A percentile compares a stretch with the other conserved stretches of the same genome.
Conservation (phyloP, 2,113 vertebrate species). For the Crotalus horridus region DNA sequence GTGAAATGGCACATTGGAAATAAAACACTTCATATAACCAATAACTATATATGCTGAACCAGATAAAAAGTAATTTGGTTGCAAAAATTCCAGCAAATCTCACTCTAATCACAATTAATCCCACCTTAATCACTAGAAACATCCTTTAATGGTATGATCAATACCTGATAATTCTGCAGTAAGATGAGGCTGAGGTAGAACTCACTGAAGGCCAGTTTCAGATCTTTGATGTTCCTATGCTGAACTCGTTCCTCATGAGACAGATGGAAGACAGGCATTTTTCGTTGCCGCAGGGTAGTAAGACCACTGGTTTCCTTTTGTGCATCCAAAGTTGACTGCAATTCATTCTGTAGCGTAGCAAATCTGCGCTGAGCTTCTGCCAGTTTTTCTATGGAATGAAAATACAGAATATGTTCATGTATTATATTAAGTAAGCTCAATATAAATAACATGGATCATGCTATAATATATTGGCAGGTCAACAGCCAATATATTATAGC, state of each 20-base stretch:
- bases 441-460: not conserved
- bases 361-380: constrained; percentile 93
- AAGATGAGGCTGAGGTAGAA: constrained; percentile 99
- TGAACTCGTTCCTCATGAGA: constrained; percentile 95
- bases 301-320: constrained; percentile 85
- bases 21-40: not conserved
- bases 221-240: constrained; percentile 94
- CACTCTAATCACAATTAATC: not conserved
- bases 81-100: not conserved
- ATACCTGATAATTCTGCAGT: constrained; percentile 98
- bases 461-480: not conserved
- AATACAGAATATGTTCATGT: not conserved
- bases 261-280: constrained; percentile 90
- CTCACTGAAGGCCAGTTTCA: constrained; percentile 98
- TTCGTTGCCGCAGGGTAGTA: constrained; percentile 79
- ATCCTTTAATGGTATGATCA: accelerated
- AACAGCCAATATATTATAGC: not conserved
- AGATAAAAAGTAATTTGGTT: not conserved
- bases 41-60: not conserved
- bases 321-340: constrained; percentile 91
- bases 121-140: not conserved
- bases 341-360: constrained; percentile 92
- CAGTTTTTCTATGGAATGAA: constrained; percentile 82
- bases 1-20: not conserved
- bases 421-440: not conserved